phyloP scores from a whole-genome alignment of 1,140 invertebrate genomes.

The Neodiprion virginianus region DNA sequence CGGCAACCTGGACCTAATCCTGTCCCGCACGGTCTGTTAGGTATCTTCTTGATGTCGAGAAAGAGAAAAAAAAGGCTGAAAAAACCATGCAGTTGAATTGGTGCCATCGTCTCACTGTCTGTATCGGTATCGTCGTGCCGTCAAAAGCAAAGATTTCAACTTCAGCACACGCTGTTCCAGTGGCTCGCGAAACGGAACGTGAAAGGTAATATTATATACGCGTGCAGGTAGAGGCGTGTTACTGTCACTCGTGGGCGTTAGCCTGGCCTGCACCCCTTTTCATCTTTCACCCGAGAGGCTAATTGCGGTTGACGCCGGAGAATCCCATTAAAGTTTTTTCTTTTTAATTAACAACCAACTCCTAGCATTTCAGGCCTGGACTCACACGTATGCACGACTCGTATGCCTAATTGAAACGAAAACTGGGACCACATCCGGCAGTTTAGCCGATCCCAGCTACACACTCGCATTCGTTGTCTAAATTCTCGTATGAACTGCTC shows the following conservation, averaged over 20 bases:
- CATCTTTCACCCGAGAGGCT: neutral
- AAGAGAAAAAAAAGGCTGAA: neutral
- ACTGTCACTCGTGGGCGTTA: neutral
- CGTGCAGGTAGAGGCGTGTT: neutral
- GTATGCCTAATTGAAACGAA: neutral
- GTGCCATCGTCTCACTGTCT: neutral
- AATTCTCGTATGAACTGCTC: neutral
- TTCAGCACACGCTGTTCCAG: neutral
- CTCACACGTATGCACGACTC: neutral
- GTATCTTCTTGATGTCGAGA: neutral
- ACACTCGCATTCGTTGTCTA: neutral
- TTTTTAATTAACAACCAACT: neutral
- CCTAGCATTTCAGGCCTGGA: neutral
- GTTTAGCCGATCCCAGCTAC: neutral
- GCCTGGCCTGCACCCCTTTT: neutral
- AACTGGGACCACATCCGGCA: neutral
- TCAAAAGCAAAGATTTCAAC: neutral
- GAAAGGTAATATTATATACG: neutral
- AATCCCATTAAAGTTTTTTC: conserved; percentile 2
- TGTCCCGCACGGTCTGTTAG: neutral
- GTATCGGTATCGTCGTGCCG: neutral
- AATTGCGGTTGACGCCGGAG: neutral
- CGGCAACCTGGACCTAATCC: neutral
- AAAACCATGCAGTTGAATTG: neutral
- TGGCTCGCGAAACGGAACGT: neutral